phyloP scores from a whole-genome alignment of 1,140 invertebrate genomes.

The Tetramorium parvispinum region DNA sequence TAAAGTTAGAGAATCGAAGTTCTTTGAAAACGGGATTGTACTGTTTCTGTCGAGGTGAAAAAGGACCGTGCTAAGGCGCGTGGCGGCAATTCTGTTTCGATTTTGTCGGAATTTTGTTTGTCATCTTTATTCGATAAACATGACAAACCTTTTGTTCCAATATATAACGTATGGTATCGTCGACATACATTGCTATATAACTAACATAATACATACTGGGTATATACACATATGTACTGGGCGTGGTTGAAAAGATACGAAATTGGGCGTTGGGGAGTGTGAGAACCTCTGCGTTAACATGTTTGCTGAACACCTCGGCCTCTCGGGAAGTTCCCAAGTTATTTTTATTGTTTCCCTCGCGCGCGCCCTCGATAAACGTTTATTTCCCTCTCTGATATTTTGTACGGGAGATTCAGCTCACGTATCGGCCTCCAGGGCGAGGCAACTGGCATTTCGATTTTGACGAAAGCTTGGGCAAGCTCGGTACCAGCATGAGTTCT shows the following conservation, averaged over 20 bases:
- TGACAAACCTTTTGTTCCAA: neutral
- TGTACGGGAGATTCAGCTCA: neutral
- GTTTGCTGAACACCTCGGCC: constrained; percentile 26
- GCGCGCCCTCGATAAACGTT: constrained; percentile 60
- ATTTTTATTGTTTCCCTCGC: constrained; percentile 53
- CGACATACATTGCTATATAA: neutral
- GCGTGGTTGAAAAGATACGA: neutral
- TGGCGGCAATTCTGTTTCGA: neutral
- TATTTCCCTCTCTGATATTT: constrained; percentile 42
- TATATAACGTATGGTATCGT: neutral
- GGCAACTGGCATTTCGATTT: constrained; percentile 40
- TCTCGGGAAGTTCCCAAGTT: constrained; percentile 25
- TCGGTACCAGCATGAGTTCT: neutral
- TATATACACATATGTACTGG: neutral
- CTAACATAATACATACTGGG: neutral
- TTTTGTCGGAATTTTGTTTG: constrained; percentile 2
- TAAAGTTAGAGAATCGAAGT: constrained; percentile 3
- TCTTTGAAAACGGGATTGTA: neutral
- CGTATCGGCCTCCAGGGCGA: constrained; percentile 33
- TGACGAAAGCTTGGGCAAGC: constrained; percentile 20
- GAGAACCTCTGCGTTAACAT: constrained; percentile 24
- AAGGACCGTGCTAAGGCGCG: neutral
- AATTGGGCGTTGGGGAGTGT: constrained; percentile 3
- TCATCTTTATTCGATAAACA: neutral
- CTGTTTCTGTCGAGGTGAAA: neutral